These are phyloP conservation scores for Phoxinus dragarum DNA, from an alignment of 2,797 vertebrate species.

Conservation along the genomic window DNA sequence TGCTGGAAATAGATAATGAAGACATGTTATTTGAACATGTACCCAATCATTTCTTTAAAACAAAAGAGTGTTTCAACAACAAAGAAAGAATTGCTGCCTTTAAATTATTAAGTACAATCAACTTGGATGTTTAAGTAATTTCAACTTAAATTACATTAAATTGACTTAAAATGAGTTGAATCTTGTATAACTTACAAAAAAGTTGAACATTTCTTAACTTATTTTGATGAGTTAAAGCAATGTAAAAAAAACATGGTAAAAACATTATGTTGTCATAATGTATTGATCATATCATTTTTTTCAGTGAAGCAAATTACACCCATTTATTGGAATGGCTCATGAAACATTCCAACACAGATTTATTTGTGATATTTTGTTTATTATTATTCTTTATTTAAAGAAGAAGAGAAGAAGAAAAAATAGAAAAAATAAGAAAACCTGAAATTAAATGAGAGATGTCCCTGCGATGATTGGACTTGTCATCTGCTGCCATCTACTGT, in stretches of 20 bases:
- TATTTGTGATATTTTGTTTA: neutral
- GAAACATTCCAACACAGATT: neutral
- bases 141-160: too few species aligned
- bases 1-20: neutral
- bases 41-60: neutral
- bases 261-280: too few species aligned
- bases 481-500: constrained; percentile 61
- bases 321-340: neutral
- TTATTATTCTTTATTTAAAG: neutral
- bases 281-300: too few species aligned
- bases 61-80: neutral
- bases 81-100: too few species aligned
- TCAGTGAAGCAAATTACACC: neutral
- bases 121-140: too few species aligned
- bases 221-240: too few species aligned
- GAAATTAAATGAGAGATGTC: neutral
- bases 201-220: too few species aligned
- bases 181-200: too few species aligned
- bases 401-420: neutral
- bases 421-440: neutral
- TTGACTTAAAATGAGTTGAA: too few species aligned
- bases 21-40: neutral
- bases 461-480: neutral
- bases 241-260: too few species aligned
- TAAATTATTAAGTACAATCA: too few species aligned